Evolutionary conservation across 1,140 invertebrate genomes (phyloP).

Genomic region (Nymphalis io): DNA sequence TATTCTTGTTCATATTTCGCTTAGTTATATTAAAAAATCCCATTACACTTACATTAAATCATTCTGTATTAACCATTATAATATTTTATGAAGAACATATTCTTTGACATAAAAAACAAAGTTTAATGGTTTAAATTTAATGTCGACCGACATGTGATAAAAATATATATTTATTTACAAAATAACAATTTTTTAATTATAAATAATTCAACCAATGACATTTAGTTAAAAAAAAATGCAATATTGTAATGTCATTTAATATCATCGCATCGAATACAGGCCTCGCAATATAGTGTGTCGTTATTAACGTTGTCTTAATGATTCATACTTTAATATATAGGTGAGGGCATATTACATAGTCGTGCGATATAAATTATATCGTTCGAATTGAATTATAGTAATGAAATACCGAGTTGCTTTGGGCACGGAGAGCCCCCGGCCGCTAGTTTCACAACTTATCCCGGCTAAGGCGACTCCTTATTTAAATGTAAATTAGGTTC

Average conservation of each 20-base stretch:
- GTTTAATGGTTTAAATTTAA: neutral
- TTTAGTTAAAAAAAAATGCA: slow-evolving; percentile 2
- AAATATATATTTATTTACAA: neutral
- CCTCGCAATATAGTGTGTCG: slow-evolving; percentile 21
- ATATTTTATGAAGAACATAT: neutral
- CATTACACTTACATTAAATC: slow-evolving; percentile 41
- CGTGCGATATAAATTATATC: slow-evolving; percentile 55
- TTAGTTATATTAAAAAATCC: slow-evolving; percentile 62
- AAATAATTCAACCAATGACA: slow-evolving; percentile 2
- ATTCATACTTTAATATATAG: slow-evolving; percentile 43
- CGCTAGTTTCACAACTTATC: slow-evolving; percentile 80
- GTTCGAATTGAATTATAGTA: slow-evolving; percentile 79
- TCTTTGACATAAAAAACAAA: neutral
- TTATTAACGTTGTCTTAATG: slow-evolving; percentile 39
- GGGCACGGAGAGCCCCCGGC: slow-evolving; percentile 70
- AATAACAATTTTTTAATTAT: neutral
- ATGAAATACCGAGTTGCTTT: slow-evolving; percentile 75
- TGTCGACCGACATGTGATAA: neutral
- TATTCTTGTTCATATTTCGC: slow-evolving; percentile 58
- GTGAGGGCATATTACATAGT: slow-evolving; percentile 43
- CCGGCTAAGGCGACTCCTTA: slow-evolving; percentile 84
- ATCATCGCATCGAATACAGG: slow-evolving; percentile 22
- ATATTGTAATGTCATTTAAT: slow-evolving; percentile 8
- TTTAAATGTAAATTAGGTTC: slow-evolving; percentile 94
- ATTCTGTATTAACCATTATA: slow-evolving; percentile 30